A percentile compares a stretch with the other conserved stretches of the same genome.
Evolutionary conservation across 2,888 invertebrate species (phyloP).

Genomic region (Silvanus unidentatus): DNA sequence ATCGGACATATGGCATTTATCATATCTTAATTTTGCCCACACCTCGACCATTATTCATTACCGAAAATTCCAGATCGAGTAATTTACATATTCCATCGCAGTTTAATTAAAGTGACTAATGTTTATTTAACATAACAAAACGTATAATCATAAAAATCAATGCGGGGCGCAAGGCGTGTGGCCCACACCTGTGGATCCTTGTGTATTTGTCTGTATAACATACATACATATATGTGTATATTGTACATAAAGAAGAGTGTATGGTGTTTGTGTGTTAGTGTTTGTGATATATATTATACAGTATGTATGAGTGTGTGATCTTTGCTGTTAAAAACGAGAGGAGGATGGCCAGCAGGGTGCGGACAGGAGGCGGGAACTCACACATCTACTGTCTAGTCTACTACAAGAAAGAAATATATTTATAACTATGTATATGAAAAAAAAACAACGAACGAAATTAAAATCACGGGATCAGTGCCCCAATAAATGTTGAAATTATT

Average conservation of each 20-base stretch:
- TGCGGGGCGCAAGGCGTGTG: conserved; percentile 37
- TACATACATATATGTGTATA: background rate
- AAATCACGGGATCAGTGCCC: no score
- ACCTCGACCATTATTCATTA: conserved; percentile 33
- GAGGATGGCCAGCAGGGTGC: conserved; percentile 23
- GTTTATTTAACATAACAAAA: conserved; percentile 46
- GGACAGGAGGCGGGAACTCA: conserved; percentile 31
- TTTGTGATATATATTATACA: no score
- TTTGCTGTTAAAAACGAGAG: conserved; percentile 7
- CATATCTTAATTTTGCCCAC: conserved; percentile 39
- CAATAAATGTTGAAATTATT: no score
- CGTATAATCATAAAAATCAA: conserved; percentile 43
- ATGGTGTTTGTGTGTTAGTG: background rate
- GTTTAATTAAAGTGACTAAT: conserved; percentile 46
- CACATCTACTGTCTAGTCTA: conserved; percentile 20
- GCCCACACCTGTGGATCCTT: conserved; percentile 36
- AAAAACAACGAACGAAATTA: no score
- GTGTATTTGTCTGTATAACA: background rate
- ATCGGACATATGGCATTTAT: conserved; percentile 34
- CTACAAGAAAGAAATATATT: conserved; percentile 2
- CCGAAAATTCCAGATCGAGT: conserved; percentile 22
- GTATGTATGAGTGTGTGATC: background rate
- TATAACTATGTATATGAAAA: background rate
- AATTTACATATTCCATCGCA: conserved; percentile 41
- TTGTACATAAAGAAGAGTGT: background rate